Evolutionary conservation across 2,797 vertebrate genomes (phyloP).

Genomic region (Octomys mimax): DNA sequence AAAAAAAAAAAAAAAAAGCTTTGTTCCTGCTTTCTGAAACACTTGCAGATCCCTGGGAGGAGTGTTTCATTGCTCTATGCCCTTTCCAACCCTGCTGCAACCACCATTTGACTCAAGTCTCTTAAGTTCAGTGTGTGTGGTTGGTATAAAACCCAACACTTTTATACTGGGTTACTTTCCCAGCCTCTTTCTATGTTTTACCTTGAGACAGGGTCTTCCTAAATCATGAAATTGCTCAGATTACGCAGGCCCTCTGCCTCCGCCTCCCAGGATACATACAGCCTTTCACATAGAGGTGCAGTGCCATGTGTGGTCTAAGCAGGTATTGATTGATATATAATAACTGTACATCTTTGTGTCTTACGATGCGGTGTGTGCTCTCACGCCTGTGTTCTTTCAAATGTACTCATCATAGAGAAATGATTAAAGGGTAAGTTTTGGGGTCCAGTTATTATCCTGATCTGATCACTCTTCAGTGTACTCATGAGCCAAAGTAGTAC

Average conservation of each 20-base stretch:
- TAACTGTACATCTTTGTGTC: not conserved
- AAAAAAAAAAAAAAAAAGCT: not conserved
- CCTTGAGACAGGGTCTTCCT: not conserved
- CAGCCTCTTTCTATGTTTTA: not conserved
- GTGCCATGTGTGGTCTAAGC: not conserved
- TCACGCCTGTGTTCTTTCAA: not conserved
- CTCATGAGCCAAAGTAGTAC: not conserved
- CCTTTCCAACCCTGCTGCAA: not conserved
- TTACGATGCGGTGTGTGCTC: not conserved
- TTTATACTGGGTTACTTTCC: not conserved
- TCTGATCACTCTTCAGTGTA: no score
- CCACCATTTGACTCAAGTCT: not conserved
- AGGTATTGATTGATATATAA: not conserved
- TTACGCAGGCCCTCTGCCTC: not conserved
- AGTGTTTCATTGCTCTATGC: accelerated
- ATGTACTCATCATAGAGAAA: not conserved
- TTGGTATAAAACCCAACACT: not conserved
- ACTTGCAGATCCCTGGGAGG: not conserved
- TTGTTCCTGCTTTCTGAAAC: not conserved
- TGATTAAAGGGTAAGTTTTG: not conserved
- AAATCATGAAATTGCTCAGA: not conserved
- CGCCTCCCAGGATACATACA: no score
- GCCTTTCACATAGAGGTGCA: not conserved
- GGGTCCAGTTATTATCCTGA: not conserved
- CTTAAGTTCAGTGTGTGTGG: not conserved